phyloP scores from a whole-genome alignment of 2,888 invertebrate genomes.

The Macropis europaea region DNA sequence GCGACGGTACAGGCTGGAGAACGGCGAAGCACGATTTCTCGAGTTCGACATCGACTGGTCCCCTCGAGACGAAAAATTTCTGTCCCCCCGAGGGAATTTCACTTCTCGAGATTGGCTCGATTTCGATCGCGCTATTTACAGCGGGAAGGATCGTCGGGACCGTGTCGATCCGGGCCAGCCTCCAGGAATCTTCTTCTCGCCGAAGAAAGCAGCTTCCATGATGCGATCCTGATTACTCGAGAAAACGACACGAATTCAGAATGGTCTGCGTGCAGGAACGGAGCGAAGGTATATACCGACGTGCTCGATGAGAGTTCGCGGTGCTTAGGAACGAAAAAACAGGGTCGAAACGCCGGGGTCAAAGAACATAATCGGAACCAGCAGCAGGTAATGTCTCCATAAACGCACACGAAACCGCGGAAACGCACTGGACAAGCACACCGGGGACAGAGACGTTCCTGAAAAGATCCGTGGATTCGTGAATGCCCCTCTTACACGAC shows the following conservation, averaged over 20 bases:
- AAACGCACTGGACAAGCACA: too few species aligned
- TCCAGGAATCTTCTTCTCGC: slow-evolving; percentile 37
- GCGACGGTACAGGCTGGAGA: too few species aligned
- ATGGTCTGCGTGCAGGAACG: too few species aligned
- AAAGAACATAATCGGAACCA: background rate
- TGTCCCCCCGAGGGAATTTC: too few species aligned
- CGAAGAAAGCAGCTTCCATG: slow-evolving; percentile 40
- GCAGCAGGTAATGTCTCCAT: too few species aligned
- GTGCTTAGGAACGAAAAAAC: background rate
- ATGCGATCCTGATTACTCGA: slow-evolving; percentile 7
- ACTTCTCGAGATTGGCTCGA: too few species aligned
- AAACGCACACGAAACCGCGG: background rate
- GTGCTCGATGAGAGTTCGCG: too few species aligned
- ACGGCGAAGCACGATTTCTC: too few species aligned
- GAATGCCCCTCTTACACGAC: slow-evolving; percentile 74
- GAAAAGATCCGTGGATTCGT: slow-evolving; percentile 65
- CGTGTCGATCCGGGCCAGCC: slow-evolving; percentile 3
- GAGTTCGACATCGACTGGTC: too few species aligned
- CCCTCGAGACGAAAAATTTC: too few species aligned
- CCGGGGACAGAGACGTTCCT: slow-evolving; percentile 29
- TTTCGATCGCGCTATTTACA: too few species aligned
- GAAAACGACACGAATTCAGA: background rate
- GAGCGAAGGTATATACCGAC: background rate
- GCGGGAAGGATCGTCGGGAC: too few species aligned
- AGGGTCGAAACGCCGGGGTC: background rate